Base-by-base conservation (phyloP, 1,140 invertebrate genomes). In the Chlorops oryzae region DNA sequence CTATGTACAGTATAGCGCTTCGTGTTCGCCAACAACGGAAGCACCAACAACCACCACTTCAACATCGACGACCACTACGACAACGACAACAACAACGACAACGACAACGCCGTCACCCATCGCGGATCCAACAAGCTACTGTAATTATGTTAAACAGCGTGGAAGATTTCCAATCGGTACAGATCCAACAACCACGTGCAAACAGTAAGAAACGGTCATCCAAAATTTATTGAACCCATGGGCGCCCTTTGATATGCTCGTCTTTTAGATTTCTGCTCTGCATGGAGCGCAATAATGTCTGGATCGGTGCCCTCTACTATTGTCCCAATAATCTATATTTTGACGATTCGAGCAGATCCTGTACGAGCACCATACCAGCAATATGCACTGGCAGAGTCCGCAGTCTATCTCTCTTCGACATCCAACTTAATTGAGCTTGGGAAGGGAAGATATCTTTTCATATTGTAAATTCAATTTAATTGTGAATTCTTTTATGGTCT, bases 131-230 rank as follows among this genome's bases (percentile, higher is more conserved):
- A 35, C 50, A 25, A 21, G 47, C 9, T 66, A 61, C 35, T 69
- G 65, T n/a, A n/a, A n/a, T n/a, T n/a, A n/a, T n/a, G n/a, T 65
- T 28, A 39, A 47, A 12, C 22, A 55, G 9, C 10, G 32, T 34
- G 63, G 58, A 0, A 25, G 46, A 13, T 69, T 47, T 45, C 41
- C 59, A 2, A 54, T 61, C 4, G 65, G 65, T 15, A 51, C 57
- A 13, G 54, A 59, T 42, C 27, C 56, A 10, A 53, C 42, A 23
- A 69, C 51, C 28, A 65, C 65, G 2, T 69, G 65, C 40, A 58
- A 46, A 7, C 58, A 64, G 51, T 55, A 27, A 45, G 41, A 27
- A 15, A n/a, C n/a, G n/a, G n/a, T n/a, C n/a, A n/a, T n/a, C n/a
- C n/a, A n/a, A n/a, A n/a, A n/a, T n/a, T n/a, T n/a, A n/a, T n/a